phyloP scores from a whole-genome alignment of 92 coral and sea anemone genomes.

The Porites divaricata region DNA sequence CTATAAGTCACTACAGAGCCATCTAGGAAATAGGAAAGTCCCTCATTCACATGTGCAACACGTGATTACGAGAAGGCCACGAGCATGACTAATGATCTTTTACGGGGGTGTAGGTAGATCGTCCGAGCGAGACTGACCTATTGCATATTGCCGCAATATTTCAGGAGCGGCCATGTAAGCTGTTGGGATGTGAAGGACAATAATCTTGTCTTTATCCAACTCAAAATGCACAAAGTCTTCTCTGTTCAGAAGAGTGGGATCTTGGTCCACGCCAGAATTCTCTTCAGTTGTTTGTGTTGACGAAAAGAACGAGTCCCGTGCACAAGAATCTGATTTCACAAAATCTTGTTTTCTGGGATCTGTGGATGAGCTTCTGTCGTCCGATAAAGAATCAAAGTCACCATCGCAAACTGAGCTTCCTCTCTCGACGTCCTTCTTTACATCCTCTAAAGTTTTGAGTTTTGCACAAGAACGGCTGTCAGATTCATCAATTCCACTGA shows the following conservation, averaged over 20 bases:
- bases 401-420: slow-evolving; percentile 48
- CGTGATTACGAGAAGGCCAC: background rate
- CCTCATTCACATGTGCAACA: background rate
- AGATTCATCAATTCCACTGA: slow-evolving; percentile 22
- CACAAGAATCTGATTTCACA: slow-evolving; percentile 30
- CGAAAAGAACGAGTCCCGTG: slow-evolving; percentile 42
- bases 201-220: slow-evolving; percentile 89
- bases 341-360: slow-evolving; percentile 57
- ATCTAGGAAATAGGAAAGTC: background rate
- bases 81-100: background rate
- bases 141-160: slow-evolving; percentile 82
- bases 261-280: slow-evolving; percentile 73
- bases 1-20: no score
- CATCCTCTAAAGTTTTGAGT: slow-evolving; percentile 53
- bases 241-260: slow-evolving; percentile 77
- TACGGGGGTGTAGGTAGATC: slow-evolving; percentile 63
- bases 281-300: slow-evolving; percentile 49
- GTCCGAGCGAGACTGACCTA: slow-evolving; percentile 86
- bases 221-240: slow-evolving; percentile 87
- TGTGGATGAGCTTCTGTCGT: slow-evolving; percentile 42
- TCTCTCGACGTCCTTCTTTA: slow-evolving; percentile 43
- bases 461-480: slow-evolving; percentile 48
- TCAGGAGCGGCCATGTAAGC: slow-evolving; percentile 81
- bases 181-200: slow-evolving; percentile 76
- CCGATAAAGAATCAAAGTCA: slow-evolving; percentile 8